These are phyloP conservation scores for Ostrea denselamellosa DNA, from an alignment of 1,140 invertebrate species.

Conservation along the genomic window DNA sequence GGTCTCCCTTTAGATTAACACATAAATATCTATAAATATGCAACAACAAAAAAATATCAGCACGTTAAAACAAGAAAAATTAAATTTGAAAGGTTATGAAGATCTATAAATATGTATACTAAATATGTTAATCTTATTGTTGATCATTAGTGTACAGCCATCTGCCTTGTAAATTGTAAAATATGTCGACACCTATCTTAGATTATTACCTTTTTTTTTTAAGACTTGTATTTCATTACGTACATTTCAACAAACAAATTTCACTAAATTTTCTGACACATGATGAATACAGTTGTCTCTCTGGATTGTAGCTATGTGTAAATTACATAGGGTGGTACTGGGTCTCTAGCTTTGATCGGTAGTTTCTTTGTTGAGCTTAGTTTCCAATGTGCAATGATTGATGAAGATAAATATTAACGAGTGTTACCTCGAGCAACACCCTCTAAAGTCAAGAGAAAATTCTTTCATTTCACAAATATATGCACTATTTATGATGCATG, in stretches of 20 bases:
- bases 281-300: neutral
- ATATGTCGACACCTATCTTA: neutral
- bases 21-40: too few relatives aligned
- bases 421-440: neutral
- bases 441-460: neutral
- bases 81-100: too few relatives aligned
- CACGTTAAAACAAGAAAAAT: too few relatives aligned
- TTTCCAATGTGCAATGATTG: neutral
- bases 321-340: neutral
- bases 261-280: neutral
- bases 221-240: neutral
- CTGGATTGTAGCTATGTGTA: neutral
- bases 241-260: too few relatives aligned
- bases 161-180: too few relatives aligned
- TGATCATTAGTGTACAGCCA: too few relatives aligned
- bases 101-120: too few relatives aligned
- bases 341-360: neutral
- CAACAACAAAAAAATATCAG: too few relatives aligned
- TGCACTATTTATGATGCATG: neutral
- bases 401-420: slow-evolving; percentile 18
- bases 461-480: neutral
- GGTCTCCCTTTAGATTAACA: too few relatives aligned
- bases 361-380: neutral
- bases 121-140: too few relatives aligned
- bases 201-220: neutral